phyloP scores from a whole-genome alignment of 1,140 invertebrate species.

The Caligus rogercresseyi region DNA sequence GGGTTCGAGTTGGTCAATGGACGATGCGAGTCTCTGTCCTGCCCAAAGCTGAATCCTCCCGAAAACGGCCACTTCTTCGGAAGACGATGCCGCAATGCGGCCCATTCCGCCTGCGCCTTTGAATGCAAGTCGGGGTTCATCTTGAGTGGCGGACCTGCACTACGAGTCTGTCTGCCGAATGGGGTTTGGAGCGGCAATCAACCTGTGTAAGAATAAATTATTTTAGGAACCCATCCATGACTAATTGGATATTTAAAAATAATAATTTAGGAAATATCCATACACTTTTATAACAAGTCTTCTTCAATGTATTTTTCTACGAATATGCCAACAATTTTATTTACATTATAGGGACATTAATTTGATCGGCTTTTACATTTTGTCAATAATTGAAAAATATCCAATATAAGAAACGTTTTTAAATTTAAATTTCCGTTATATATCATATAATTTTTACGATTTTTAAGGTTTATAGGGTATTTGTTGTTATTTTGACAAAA shows the following conservation, averaged over 20 bases:
- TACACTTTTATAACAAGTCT: too few relatives aligned
- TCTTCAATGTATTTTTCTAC: too few relatives aligned
- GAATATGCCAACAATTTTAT: too few relatives aligned
- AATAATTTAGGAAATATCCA: too few relatives aligned
- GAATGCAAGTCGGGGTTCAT: slow-evolving; percentile 46
- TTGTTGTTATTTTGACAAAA: too few relatives aligned
- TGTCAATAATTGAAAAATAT: too few relatives aligned
- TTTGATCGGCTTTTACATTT: too few relatives aligned
- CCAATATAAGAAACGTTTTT: too few relatives aligned
- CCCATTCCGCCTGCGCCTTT: slow-evolving; percentile 49
- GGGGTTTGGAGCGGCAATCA: slow-evolving; percentile 44
- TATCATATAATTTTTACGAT: too few relatives aligned
- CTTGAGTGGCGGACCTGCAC: slow-evolving; percentile 41
- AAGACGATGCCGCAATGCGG: slow-evolving; percentile 40
- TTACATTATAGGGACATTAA: too few relatives aligned
- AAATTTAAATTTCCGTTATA: too few relatives aligned
- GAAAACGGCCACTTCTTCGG: slow-evolving; percentile 49
- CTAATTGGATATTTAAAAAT: neutral
- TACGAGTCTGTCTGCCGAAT: slow-evolving; percentile 30
- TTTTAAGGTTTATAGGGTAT: too few relatives aligned
- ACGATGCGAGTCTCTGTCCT: slow-evolving; percentile 35
- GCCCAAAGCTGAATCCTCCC: slow-evolving; percentile 39
- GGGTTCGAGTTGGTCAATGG: slow-evolving; percentile 34
- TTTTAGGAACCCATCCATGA: slow-evolving; percentile 20
- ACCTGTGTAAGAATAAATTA: neutral